Base-by-base conservation (phyloP, 2,797 vertebrate species). In the Malurus leucopterus region DNA sequence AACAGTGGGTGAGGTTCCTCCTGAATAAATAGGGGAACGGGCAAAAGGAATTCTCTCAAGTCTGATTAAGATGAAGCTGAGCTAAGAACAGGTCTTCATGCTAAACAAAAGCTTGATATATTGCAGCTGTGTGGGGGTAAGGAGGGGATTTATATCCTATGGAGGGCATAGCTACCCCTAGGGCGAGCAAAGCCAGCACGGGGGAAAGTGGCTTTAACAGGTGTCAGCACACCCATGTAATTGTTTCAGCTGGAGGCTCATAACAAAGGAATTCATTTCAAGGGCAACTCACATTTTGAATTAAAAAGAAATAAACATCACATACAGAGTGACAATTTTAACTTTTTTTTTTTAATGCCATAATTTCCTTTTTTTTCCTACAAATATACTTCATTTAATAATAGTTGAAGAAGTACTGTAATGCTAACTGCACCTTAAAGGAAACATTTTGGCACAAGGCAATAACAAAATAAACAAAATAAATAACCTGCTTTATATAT, bases 391-490 rank as follows among this genome's bases (percentile, higher is more conserved):
- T 90, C 30, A 3, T 80, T 80, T 63, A 84, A 71, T 50, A 82
- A 20, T 29, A 79, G 13, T 46, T 91, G 32, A 55, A 20, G 40
- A 57, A 24, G 32, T 61, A 61, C 61, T 63, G 51, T 36, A 67
- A 40, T 23, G 22, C 6, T 64, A 64, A 61, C 26, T 54, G 32
- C 15, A 68, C 22, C 44, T 79, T 59, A 63, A 91, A 79, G 36
- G 12, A 79, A 86, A 82, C 1, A 55, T 76, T 89, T 76, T 72
- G 47, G 58, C 54, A 80, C 58, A 77, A 74, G 41, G 43, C 26
- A 58, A 27, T 88, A 89, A 88, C 41, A 92, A 86, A 91, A 92
- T 50, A 70, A 72, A 83, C 40, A 64, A 6, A 91, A 94, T 95
- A 95, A 95, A 95, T 95, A 93, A 91, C 15, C 26, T 1, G 0